phyloP scores from a whole-genome alignment of 2,797 vertebrate species.

The Myiotriccus ornatus region DNA sequence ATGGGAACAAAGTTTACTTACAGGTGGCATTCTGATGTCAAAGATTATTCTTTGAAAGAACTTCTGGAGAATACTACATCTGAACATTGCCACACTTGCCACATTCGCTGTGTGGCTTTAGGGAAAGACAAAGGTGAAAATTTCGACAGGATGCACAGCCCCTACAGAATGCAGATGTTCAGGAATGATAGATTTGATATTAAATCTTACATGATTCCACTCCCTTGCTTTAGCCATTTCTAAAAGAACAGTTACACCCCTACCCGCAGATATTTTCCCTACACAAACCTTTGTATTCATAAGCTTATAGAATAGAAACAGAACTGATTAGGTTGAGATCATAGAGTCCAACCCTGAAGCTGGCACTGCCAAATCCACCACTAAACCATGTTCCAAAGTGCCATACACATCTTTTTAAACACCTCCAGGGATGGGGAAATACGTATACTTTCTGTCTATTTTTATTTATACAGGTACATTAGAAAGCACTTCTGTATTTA shows the following conservation, averaged over 20 bases:
- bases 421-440: background rate
- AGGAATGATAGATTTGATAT: background rate
- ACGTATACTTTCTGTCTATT: fast-evolving
- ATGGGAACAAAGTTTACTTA: background rate
- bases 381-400: background rate
- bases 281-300: background rate
- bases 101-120: background rate
- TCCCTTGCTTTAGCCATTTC: background rate
- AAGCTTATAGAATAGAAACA: background rate
- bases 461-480: background rate
- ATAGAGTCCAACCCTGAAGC: background rate
- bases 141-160: background rate
- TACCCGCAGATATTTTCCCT: background rate
- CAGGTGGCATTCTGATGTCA: background rate
- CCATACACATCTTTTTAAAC: background rate
- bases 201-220: background rate
- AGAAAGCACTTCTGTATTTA: background rate
- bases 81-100: background rate
- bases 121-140: background rate
- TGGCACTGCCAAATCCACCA: background rate
- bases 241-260: background rate
- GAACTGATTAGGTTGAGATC: too few species aligned
- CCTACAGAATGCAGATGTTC: background rate
- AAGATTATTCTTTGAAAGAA: background rate
- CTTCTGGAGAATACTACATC: background rate